Conservation (phyloP, 2,113 vertebrate species). For the Pedionomus torquatus region DNA sequence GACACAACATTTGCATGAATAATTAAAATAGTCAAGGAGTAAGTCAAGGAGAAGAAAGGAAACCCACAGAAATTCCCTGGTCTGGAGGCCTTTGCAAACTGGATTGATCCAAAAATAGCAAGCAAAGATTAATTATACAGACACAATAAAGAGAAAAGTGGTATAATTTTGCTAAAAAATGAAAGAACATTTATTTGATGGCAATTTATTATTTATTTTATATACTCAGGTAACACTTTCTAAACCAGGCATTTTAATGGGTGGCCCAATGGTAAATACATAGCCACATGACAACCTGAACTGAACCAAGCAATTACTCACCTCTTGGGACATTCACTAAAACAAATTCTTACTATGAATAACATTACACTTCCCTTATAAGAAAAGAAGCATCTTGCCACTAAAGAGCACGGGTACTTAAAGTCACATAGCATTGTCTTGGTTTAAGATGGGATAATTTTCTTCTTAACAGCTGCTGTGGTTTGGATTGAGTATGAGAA, state of each 20-base stretch:
- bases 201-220: neutral
- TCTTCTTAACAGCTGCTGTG: neutral
- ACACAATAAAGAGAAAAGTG: neutral
- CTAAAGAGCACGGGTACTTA: neutral
- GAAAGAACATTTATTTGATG: neutral
- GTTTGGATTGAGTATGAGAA: neutral
- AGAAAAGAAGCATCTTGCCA: neutral
- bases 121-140: neutral
- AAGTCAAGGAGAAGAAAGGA: neutral
- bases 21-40: neutral
- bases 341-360: neutral
- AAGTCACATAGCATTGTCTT: neutral
- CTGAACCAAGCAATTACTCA: neutral
- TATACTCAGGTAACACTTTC: neutral
- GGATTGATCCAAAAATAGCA: neutral
- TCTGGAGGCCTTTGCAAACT: neutral
- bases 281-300: neutral
- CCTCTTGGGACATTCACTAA: neutral
- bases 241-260: neutral
- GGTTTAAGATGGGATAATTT: neutral
- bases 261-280: neutral
- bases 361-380: neutral
- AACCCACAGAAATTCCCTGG: neutral
- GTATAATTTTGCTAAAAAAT: neutral
- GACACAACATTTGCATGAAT: neutral